A percentile compares a stretch with the other conserved stretches of the same genome.
These are phyloP conservation scores for Pterobdella sp. DNA, from an alignment of 2,888 invertebrate genomes.

Conservation along the genomic window DNA sequence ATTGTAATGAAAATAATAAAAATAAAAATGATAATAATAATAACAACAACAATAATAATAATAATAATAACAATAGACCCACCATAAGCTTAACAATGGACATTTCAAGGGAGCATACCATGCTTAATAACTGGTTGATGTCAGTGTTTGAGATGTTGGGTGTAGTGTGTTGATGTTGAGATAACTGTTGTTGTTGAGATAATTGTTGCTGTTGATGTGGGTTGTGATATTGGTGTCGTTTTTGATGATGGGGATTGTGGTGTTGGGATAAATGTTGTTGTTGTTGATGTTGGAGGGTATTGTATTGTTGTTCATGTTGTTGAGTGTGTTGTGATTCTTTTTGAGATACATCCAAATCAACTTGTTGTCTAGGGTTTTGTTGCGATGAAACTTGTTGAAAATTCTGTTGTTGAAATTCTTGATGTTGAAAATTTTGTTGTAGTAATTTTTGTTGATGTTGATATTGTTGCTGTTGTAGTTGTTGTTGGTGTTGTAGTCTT, in stretches of 20 bases:
- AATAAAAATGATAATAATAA: neutral
- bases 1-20: neutral
- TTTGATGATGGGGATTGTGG: neutral
- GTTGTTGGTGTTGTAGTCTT: neutral
- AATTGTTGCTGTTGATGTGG: too few relatives aligned
- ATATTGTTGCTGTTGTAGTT: neutral
- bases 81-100: neutral
- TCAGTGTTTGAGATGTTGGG: neutral
- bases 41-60: neutral
- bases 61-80: neutral
- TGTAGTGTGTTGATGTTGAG: neutral
- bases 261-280: neutral
- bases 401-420: too few relatives aligned
- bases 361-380: too few relatives aligned
- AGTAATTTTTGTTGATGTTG: neutral
- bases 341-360: too few relatives aligned
- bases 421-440: too few relatives aligned
- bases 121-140: neutral
- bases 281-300: neutral
- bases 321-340: neutral
- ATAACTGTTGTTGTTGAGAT: neutral
- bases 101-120: conserved; percentile 4
- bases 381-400: too few relatives aligned
- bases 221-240: neutral
- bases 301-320: neutral